Evolutionary conservation across 2,888 invertebrate species (phyloP), one percentile per base, ranked within the genome.

Genomic region (Acanthopleura granulata): DNA sequence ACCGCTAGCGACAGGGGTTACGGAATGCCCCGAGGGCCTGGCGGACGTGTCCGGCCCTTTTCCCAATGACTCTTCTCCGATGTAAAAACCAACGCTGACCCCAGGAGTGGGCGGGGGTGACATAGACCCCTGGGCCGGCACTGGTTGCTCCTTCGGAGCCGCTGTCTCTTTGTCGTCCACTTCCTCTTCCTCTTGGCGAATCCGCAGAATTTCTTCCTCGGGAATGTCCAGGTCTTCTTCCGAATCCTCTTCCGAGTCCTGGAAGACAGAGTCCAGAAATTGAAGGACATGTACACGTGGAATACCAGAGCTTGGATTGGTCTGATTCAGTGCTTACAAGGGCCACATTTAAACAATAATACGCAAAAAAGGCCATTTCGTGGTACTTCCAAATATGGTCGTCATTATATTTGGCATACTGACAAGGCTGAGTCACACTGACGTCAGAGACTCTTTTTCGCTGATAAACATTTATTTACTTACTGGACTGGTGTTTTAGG

Each of bases 11-110:
- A 6, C 25, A 12, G 22, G 18, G 50, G n/a, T 30, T n/a, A 30
- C 51, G 0, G 78, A 76, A 6, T 73, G 72, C 61, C 57, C 70
- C 25, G 66, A 71, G 61, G 29, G 16, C 25, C 14, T 49, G 14
- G n/a, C 29, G 22, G 25, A 51, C 15, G 4, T 25, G 22, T 69
- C 27, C 18, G 57, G 16, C 49, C 1, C 15, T 18, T 16, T 14
- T 76, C 79, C 77, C 74, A 49, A n/a, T 73, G 71, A 61, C 25
- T 75, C 74, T 50, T 78, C 80, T 0, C 72, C 75, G 22, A 78
- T 74, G 49, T 76, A 79, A 57, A 79, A 77, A 25, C 75, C 75
- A 12, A 75, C 75, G n/a, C 18, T 18, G 50, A 11, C 12, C 18
- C 57, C 71, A 15, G 71, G 71, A n/a, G 50, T 70, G 11, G 16